phyloP scores from a whole-genome alignment of 35 echinoderm and acorn worm genomes.

The Heliocidaris tuberculata region DNA sequence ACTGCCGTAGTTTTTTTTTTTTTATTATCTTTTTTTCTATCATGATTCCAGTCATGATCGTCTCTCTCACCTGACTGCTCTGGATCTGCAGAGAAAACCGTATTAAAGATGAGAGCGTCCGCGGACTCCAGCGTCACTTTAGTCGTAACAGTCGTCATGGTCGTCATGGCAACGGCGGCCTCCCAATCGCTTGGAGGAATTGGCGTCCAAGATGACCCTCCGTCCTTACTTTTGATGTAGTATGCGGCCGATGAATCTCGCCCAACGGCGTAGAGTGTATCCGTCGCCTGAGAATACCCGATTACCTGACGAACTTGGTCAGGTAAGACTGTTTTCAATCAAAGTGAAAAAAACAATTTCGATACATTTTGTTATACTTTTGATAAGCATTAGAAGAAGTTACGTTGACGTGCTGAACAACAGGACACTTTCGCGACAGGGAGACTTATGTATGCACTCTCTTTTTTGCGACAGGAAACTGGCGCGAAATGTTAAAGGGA shows the following conservation, averaged over 20 bases:
- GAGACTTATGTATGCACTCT: too few species aligned
- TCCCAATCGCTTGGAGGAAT: conserved; percentile 20
- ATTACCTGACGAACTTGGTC: conserved; percentile 50
- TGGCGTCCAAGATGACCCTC: conserved; percentile 21
- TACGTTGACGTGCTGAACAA: too few species aligned
- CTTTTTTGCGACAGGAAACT: too few species aligned
- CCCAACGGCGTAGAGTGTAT: conserved; percentile 47
- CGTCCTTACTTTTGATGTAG: conserved; percentile 35
- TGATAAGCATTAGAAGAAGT: background rate
- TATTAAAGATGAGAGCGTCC: background rate
- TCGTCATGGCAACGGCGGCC: background rate
- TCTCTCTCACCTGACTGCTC: background rate
- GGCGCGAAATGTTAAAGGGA: too few species aligned
- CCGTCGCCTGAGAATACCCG: conserved; percentile 23
- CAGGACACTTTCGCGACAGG: too few species aligned
- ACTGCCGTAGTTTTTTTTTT: too few species aligned
- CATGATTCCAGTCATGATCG: background rate
- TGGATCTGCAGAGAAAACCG: background rate
- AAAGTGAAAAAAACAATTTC: background rate
- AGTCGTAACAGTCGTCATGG: background rate
- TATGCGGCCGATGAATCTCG: conserved; percentile 38
- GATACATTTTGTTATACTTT: background rate
- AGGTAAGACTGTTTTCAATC: background rate
- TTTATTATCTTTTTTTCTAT: background rate
- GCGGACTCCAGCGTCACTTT: conserved; percentile 36